A percentile compares a stretch with the other conserved stretches of the same genome.
These are phyloP conservation scores for Eucidaris tribuloides DNA, from an alignment of 35 echinoderm and acorn worm genomes.

Conservation along the genomic window DNA sequence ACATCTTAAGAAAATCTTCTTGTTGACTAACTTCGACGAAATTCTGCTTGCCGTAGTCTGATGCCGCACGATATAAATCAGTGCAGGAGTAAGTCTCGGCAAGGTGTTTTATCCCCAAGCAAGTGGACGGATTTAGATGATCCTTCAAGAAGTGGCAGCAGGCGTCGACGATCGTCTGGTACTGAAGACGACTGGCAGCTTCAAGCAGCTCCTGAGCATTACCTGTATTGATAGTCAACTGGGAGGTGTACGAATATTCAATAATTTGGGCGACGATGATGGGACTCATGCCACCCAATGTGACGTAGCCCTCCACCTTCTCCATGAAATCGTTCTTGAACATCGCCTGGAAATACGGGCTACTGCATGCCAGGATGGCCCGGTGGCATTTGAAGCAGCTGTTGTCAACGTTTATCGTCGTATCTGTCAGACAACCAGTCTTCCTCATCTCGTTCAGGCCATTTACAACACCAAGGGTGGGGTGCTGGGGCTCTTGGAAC, in stretches of 20 bases:
- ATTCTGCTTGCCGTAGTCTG: conserved; percentile 22
- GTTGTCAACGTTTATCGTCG: conserved; percentile 14
- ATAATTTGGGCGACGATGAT: conserved; percentile 39
- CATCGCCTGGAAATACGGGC: conserved; percentile 77
- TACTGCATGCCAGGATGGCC: conserved; percentile 71
- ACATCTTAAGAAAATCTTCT: conserved; percentile 57
- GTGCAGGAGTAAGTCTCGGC: conserved; percentile 43
- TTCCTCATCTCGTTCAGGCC: conserved; percentile 54
- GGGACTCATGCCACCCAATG: conserved; percentile 35
- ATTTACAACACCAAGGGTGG: conserved; percentile 24
- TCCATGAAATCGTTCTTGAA: conserved; percentile 63
- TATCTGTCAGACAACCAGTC: conserved; percentile 61
- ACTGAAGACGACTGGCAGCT: conserved; percentile 49
- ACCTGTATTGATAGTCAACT: conserved; percentile 34
- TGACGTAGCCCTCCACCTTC: conserved; percentile 48
- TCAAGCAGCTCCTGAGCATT: conserved; percentile 73
- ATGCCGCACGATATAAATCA: conserved; percentile 16
- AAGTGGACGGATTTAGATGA: conserved; percentile 72
- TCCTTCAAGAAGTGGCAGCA: conserved; percentile 61
- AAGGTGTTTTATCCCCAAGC: conserved; percentile 55
- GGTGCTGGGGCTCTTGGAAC: conserved; percentile 22
- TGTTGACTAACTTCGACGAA: conserved; percentile 44
- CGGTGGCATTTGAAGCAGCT: conserved; percentile 48
- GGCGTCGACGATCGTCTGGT: conserved; percentile 45
- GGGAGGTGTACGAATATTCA: conserved; percentile 72